Evolutionary conservation across 2,888 invertebrate species (phyloP).

Genomic region (Neocrepidodera transversa): DNA sequence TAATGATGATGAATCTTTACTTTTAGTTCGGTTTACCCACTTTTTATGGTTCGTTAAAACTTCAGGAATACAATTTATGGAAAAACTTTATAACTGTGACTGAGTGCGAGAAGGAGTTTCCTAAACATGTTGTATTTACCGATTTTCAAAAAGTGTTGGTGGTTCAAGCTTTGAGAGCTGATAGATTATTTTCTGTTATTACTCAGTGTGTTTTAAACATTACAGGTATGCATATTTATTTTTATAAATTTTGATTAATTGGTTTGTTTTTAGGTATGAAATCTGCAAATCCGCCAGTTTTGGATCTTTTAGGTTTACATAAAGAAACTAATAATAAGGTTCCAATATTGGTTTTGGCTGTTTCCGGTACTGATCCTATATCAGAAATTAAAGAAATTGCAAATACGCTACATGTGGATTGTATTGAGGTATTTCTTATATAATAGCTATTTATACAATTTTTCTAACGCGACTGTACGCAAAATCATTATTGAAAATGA

Average conservation of each 20-base stretch:
- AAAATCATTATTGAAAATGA: too few relatives aligned
- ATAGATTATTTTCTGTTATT: slow-evolving; percentile 80
- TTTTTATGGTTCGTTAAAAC: slow-evolving; percentile 67
- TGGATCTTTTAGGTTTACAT: slow-evolving; percentile 61
- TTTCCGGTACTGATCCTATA: slow-evolving; percentile 91
- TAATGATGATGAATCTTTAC: too few relatives aligned
- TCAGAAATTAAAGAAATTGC: slow-evolving; percentile 78
- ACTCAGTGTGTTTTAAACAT: slow-evolving; percentile 73
- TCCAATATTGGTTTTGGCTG: slow-evolving; percentile 84
- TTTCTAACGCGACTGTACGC: too few relatives aligned
- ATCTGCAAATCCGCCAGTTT: slow-evolving; percentile 52
- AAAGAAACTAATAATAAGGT: slow-evolving; percentile 66
- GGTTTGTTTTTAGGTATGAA: slow-evolving; percentile 40
- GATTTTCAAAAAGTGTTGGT: slow-evolving; percentile 84
- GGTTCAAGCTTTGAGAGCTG: slow-evolving; percentile 83
- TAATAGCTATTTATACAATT: too few relatives aligned
- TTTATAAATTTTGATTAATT: background rate
- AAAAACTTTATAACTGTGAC: slow-evolving; percentile 69
- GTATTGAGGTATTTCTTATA: slow-evolving; percentile 28
- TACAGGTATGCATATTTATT: slow-evolving; percentile 62
- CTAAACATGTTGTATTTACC: slow-evolving; percentile 66
- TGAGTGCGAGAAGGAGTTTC: slow-evolving; percentile 70
- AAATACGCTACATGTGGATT: slow-evolving; percentile 46
- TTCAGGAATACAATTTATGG: slow-evolving; percentile 74
- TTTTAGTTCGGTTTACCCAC: slow-evolving; percentile 61